Percentiles rank a stretch among this genome's conserved stretches.
These are phyloP conservation scores for Atherinomorus stipes DNA, from an alignment of 2,113 vertebrate genomes.

Conservation along the genomic window DNA sequence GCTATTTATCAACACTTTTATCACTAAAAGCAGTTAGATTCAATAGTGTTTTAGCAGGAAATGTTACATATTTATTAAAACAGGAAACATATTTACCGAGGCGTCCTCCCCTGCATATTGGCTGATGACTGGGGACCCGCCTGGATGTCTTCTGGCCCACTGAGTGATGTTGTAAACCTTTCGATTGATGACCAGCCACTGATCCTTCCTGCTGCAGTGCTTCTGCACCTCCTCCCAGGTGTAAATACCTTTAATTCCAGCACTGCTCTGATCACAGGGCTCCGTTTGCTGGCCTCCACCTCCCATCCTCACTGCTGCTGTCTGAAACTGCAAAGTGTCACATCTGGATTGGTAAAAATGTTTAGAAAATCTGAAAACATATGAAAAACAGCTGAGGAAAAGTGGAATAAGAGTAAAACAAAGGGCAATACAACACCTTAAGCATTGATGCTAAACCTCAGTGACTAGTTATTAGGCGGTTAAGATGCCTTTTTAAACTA, in stretches of 20 bases:
- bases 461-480: too few relatives aligned
- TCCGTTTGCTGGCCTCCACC: conserved; percentile 61
- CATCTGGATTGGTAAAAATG: conserved; percentile 26
- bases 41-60: too few relatives aligned
- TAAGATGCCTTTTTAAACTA: too few relatives aligned
- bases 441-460: too few relatives aligned
- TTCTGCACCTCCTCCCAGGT: conserved; percentile 94
- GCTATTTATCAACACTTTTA: too few relatives aligned
- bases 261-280: conserved; percentile 1
- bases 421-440: neutral
- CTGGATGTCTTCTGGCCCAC: conserved; percentile 91
- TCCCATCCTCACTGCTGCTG: conserved; percentile 53
- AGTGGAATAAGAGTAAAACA: neutral
- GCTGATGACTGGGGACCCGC: conserved; percentile 89
- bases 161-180: conserved; percentile 93
- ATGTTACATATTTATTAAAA: too few relatives aligned
- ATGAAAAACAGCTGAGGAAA: too few relatives aligned
- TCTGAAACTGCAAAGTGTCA: conserved; percentile 20
- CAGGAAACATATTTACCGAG: conserved; percentile 83
- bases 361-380: too few relatives aligned
- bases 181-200: conserved; percentile 94
- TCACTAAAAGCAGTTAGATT: too few relatives aligned
- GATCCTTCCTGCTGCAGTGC: conserved; percentile 87
- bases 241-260: conserved; percentile 62
- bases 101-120: conserved; percentile 95